These are phyloP conservation scores for Poecilia picta DNA, from an alignment of 2,797 vertebrate genomes.

Conservation along the genomic window DNA sequence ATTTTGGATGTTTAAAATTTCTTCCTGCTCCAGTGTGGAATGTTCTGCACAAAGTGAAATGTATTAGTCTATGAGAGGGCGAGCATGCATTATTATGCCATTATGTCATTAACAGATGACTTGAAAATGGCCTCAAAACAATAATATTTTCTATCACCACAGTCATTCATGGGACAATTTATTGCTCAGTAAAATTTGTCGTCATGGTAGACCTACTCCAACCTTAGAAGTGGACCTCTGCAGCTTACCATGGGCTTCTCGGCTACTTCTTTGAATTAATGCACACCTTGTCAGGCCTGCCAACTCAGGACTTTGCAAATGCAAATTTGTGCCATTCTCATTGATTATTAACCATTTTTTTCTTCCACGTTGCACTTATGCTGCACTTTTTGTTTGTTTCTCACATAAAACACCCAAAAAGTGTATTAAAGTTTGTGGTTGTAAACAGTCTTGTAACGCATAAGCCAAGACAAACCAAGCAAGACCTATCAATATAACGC, in stretches of 20 bases:
- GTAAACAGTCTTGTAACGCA: background rate
- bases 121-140: too few species aligned
- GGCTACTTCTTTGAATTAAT: background rate
- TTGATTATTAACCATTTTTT: background rate
- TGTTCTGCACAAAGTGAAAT: too few species aligned
- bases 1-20: too few species aligned
- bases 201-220: background rate
- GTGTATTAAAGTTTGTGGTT: background rate
- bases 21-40: too few species aligned
- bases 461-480: background rate
- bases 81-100: too few species aligned
- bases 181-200: too few species aligned
- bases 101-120: too few species aligned
- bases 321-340: background rate
- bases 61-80: too few species aligned
- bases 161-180: too few species aligned
- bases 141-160: too few species aligned
- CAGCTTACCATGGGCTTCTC: background rate
- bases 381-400: background rate
- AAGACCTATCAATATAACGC: conserved; percentile 3
- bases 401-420: background rate
- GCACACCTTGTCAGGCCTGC: background rate
- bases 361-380: background rate
- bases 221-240: background rate
- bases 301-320: background rate